These are phyloP conservation scores for Acropternis orthonyx DNA, from an alignment of 2,797 vertebrate genomes.

Conservation along the genomic window DNA sequence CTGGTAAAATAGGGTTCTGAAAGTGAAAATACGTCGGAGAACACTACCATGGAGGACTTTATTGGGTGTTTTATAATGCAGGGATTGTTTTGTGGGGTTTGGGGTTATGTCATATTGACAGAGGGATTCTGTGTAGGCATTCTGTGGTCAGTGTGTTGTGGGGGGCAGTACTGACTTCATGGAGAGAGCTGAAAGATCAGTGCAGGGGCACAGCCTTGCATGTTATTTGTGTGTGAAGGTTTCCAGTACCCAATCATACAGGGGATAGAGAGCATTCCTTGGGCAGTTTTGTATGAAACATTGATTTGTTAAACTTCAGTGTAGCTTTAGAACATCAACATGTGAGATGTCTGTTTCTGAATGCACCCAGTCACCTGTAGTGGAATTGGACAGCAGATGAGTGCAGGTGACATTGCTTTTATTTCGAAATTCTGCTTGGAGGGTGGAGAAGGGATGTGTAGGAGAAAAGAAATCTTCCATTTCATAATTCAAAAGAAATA, in stretches of 20 bases:
- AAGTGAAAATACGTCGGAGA: neutral
- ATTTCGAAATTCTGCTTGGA: neutral
- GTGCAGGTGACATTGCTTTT: neutral
- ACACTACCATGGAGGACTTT: neutral
- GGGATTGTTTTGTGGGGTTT: neutral
- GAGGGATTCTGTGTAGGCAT: neutral
- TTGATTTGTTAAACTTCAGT: neutral
- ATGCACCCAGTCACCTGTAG: neutral
- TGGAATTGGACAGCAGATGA: neutral
- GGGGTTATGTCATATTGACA: neutral
- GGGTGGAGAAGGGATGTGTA: neutral
- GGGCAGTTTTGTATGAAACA: neutral
- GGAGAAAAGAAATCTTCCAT: neutral
- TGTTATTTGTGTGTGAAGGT: neutral
- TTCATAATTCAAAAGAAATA: neutral
- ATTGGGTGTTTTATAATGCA: neutral
- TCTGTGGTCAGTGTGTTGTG: neutral
- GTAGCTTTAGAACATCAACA: neutral
- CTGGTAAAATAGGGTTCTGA: neutral
- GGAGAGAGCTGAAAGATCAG: neutral
- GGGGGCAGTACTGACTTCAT: neutral
- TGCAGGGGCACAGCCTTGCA: neutral
- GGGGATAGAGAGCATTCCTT: neutral
- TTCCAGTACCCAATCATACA: neutral
- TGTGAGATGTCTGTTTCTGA: neutral